phyloP scores from a whole-genome alignment of 2,113 vertebrate genomes.

The Brachyhypopomus occidentalis region DNA sequence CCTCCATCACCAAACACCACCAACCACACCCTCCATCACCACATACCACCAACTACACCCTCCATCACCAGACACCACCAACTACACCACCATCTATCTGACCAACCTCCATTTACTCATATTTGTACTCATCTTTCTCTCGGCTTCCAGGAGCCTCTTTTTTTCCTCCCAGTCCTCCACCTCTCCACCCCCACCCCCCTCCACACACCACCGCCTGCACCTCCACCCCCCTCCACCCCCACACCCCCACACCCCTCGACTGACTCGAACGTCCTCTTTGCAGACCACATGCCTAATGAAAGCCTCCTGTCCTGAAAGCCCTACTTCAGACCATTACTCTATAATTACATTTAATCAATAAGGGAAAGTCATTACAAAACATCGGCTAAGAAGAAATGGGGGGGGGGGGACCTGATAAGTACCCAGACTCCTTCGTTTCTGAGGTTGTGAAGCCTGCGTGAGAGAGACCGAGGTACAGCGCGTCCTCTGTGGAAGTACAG shows the following conservation, averaged over 20 bases:
- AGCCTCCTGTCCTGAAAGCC: constrained; percentile 23
- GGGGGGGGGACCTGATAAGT: constrained; percentile 14
- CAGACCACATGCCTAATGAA: constrained; percentile 25
- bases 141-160: too few relatives aligned
- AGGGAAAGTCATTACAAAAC: constrained; percentile 42
- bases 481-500: background rate
- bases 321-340: constrained; percentile 36
- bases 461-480: background rate
- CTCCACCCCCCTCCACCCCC: constrained; percentile 60
- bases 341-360: constrained; percentile 47
- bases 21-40: too few relatives aligned
- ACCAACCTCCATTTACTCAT: too few relatives aligned
- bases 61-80: constrained; percentile 71
- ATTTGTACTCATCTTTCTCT: too few relatives aligned
- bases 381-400: background rate
- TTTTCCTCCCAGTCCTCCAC: too few relatives aligned
- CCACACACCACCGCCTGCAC: constrained; percentile 59
- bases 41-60: too few relatives aligned
- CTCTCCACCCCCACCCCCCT: too few relatives aligned
- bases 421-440: constrained; percentile 21
- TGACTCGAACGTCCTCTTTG: constrained; percentile 22
- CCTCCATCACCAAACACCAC: too few relatives aligned
- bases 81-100: constrained; percentile 71
- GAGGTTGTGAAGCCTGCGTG: constrained; percentile 26
- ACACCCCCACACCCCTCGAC: background rate